These are phyloP conservation scores for Seriola dumerili DNA, from an alignment of 2,113 vertebrate genomes.

Conservation along the genomic window DNA sequence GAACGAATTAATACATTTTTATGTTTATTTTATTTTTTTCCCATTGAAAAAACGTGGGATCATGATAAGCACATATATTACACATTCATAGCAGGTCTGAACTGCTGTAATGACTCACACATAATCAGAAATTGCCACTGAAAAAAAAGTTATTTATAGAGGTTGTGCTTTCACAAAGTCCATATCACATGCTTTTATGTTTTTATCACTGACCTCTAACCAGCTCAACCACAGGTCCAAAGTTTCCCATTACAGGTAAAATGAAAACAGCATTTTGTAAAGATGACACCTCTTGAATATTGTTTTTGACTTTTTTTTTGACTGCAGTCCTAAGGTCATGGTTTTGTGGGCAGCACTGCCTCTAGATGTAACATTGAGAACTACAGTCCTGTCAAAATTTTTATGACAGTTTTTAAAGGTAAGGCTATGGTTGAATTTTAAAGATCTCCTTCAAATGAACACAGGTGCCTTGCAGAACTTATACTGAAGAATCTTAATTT, in stretches of 20 bases:
- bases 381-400: conserved; percentile 46
- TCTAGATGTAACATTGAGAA: conserved; percentile 63
- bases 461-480: background rate
- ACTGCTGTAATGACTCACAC: background rate
- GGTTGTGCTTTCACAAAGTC: background rate
- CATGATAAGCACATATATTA: background rate
- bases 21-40: background rate
- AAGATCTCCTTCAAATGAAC: background rate
- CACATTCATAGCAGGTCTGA: background rate
- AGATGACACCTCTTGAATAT: background rate
- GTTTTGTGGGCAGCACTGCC: conserved; percentile 81
- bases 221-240: background rate
- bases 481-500: background rate
- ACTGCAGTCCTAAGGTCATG: conserved; percentile 23
- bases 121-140: background rate
- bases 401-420: background rate
- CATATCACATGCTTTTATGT: background rate
- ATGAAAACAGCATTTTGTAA: background rate
- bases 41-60: background rate
- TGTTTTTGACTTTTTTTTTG: conserved; percentile 20
- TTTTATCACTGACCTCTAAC: background rate
- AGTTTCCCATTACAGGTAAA: background rate
- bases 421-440: background rate
- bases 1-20: background rate
- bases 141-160: background rate